Evolutionary conservation across 2,113 vertebrate species (phyloP).

Genomic region (Pelmatolapia mariae): DNA sequence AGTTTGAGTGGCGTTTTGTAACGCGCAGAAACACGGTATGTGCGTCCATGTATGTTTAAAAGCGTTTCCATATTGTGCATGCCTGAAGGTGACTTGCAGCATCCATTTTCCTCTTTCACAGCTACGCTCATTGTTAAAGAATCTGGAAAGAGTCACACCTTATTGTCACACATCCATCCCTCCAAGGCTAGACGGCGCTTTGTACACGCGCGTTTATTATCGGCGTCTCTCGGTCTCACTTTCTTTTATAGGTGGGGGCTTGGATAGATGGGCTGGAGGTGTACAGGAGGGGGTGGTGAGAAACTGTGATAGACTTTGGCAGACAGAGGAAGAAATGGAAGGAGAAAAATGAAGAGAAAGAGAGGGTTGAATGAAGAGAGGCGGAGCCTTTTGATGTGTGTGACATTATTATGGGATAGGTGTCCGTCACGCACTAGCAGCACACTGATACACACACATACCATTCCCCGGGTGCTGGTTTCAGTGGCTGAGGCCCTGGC

Average conservation of each 20-base stretch:
- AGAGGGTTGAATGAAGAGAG: not conserved
- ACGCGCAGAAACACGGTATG: not conserved
- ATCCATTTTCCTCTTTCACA: slow-evolving; percentile 25
- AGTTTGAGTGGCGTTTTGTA: not conserved
- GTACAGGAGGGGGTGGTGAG: not conserved
- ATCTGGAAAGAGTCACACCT: slow-evolving; percentile 25
- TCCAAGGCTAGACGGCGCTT: not conserved
- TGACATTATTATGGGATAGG: slow-evolving; percentile 64
- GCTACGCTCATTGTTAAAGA: slow-evolving; percentile 31
- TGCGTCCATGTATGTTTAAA: not conserved
- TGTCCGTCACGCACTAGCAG: slow-evolving; percentile 60
- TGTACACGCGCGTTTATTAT: not conserved
- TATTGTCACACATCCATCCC: slow-evolving; percentile 28
- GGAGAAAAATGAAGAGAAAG: not conserved
- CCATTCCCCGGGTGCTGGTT: not conserved
- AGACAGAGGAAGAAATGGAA: not conserved
- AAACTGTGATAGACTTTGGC: not conserved
- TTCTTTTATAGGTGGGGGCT: not conserved
- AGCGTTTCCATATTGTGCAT: not conserved
- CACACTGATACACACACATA: slow-evolving; percentile 6
- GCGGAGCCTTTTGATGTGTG: slow-evolving; percentile 36
- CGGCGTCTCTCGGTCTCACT: not conserved
- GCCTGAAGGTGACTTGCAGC: slow-evolving; percentile 48
- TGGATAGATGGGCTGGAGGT: not conserved
- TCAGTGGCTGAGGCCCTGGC: slow-evolving; percentile 9